Base-by-base conservation (phyloP, 2,113 vertebrate genomes). In the Lagopus muta region DNA sequence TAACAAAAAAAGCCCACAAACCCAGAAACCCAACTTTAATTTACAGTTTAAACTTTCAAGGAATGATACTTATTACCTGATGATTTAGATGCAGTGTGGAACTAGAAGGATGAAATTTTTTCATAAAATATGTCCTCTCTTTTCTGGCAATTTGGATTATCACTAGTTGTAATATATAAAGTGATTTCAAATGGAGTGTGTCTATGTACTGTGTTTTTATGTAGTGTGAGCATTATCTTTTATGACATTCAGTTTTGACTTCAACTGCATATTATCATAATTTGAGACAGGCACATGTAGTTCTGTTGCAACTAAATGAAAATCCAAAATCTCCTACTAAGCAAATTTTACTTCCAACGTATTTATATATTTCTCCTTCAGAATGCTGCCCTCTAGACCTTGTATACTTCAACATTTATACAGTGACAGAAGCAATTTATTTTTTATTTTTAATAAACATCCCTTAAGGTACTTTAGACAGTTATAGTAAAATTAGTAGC, bases 391-490 rank as follows among this genome's bases (percentile, higher is more conserved):
- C 79, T 90, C 82, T 73, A 88, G 94, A 93, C 82, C 86, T 91
- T 86, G 43, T 77, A 42, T 77, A 27, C 91, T 83, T 95, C 82
- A 80, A 77, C 78, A 90, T 93, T 90, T 90, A 91, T 47, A 65
- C 27, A 83, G 74, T 52, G 67, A 74, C 90, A 92, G 67, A 90
- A 94, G 69, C 80, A 91, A 94, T 96, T 96, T 78, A 88, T 82
- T 91, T 94, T 95, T 94, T 95, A 85, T 96, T 97, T 97, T 92
- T 96, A 96, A 83, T 97, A 97, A 96, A 93, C 89, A 94, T 65
- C 71, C 92, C 89, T 94, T 87, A 79, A 94, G 89, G 69, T 80
- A 86, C 72, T 96, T 94, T 89, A 80, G 92, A 83, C 91, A 74
- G 88, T 90, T 95, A 87, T 17, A 94, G 82, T 36, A 87, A 89